Evolutionary conservation across 2,888 invertebrate species (phyloP), one percentile per base, ranked within the genome.

Genomic region (Rhorus exstirpatorius): DNA sequence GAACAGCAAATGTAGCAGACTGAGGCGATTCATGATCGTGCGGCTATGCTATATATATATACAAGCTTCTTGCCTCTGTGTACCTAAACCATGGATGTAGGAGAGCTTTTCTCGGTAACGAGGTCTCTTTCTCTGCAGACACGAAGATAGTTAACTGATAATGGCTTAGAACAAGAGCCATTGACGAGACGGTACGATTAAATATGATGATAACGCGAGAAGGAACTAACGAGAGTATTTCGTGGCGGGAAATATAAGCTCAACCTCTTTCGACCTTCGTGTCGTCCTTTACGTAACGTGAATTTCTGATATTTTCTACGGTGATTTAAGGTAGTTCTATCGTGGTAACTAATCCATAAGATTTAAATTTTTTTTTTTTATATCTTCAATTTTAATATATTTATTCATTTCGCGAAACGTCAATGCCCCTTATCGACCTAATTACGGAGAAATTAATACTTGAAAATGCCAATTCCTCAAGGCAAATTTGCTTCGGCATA

Each of bases 61-160:
- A 24, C 26, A 31, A 35, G 26, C 21, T 14, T 35, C 12, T 6
- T 14, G n/a, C 21, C 0, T 31, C 14, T 46, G 19, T 58, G 26
- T 58, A 71, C 46, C 38, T 4, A 7, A 61, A 26, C 53, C 21
- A 10, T 35, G 67, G 46, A 79, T 51, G 49, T 55, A 49, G 38
- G 31, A 38, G 63, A 38, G 63, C 51, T 70, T 70, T 67, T 75
- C 82, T 65, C 71, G 51, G 65, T 80, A 80, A 76, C 65, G 67
- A 83, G 71, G 76, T 58, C 55, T 77, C 63, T 63, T 65, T 55
- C 58, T 71, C 44, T 41, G 6, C 49, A 51, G 58, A 12, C 58
- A 55, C 80, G 61, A 77, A 58, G 72, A 77, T 77, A 68, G 67
- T 63, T 72, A 55, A 35, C 75, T 77, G 83, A 80, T 83, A 80